Conservation (phyloP, 2,113 vertebrate species). For the Dromiciops gliroides region DNA sequence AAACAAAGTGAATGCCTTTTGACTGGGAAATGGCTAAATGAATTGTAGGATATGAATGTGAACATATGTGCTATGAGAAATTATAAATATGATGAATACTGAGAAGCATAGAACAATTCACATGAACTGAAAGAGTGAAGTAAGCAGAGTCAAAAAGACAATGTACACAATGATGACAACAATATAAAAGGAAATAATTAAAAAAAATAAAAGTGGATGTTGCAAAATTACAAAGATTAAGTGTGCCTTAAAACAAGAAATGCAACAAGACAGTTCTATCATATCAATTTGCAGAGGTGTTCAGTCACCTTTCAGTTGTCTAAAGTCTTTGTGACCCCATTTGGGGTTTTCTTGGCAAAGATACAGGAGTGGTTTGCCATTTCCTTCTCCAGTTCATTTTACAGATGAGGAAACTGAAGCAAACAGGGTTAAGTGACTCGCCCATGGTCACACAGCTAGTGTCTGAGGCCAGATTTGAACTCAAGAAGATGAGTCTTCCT, state of each 20-base stretch:
- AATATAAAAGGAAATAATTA: neutral
- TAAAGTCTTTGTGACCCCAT: neutral
- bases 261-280: neutral
- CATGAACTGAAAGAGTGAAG: neutral
- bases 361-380: neutral
- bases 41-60: too few relatives aligned
- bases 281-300: neutral
- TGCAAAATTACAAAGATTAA: neutral
- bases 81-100: neutral
- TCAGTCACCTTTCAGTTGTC: neutral
- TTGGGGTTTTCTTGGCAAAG: neutral
- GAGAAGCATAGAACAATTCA: neutral
- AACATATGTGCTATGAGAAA: too few relatives aligned
- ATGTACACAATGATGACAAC: neutral
- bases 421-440: neutral
- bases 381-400: neutral
- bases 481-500: neutral
- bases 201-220: neutral
- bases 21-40: too few relatives aligned
- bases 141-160: neutral
- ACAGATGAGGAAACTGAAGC: neutral
- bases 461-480: neutral
- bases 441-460: neutral
- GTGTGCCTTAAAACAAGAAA: neutral
- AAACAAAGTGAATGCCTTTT: too few relatives aligned